phyloP scores from a whole-genome alignment of 2,888 invertebrate genomes.

The Frankliniella intonsa region DNA sequence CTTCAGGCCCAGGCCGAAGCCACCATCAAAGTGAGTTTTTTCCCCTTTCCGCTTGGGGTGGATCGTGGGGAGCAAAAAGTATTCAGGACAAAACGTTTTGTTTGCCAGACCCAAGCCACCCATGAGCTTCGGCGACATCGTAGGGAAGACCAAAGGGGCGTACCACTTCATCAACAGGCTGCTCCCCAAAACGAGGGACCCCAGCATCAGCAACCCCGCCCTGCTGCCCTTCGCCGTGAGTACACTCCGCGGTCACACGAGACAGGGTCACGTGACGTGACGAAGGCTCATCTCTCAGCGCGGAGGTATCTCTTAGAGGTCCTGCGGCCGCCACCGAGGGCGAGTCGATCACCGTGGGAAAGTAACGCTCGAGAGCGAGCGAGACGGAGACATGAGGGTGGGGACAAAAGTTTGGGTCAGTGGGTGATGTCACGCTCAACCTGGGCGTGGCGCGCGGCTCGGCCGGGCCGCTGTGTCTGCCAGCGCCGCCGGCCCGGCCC shows the following conservation, averaged over 20 bases:
- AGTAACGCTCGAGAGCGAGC: not conserved
- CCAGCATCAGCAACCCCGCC: conserved; percentile 12
- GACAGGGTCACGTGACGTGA: not conserved
- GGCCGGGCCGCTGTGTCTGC: not conserved
- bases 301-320: not conserved
- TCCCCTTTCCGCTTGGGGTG: not conserved
- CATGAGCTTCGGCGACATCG: conserved; percentile 13
- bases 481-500: not conserved
- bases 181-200: not conserved
- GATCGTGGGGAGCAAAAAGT: not conserved
- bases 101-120: not conserved
- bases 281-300: not conserved
- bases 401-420: not conserved
- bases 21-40: not conserved
- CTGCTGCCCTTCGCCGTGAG: conserved; percentile 8
- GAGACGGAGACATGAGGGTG: not conserved
- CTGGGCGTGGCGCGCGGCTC: not conserved
- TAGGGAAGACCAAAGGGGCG: not conserved
- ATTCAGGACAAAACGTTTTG: not conserved
- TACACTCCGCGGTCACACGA: not conserved
- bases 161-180: conserved; percentile 24
- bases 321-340: not conserved
- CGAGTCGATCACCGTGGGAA: not conserved
- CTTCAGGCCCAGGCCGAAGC: conserved; percentile 1
- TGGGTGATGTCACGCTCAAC: not conserved